Evolutionary conservation across 2,797 vertebrate species (phyloP), one percentile per base, ranked within the genome.

Genomic region (Denticeps clupeoides): DNA sequence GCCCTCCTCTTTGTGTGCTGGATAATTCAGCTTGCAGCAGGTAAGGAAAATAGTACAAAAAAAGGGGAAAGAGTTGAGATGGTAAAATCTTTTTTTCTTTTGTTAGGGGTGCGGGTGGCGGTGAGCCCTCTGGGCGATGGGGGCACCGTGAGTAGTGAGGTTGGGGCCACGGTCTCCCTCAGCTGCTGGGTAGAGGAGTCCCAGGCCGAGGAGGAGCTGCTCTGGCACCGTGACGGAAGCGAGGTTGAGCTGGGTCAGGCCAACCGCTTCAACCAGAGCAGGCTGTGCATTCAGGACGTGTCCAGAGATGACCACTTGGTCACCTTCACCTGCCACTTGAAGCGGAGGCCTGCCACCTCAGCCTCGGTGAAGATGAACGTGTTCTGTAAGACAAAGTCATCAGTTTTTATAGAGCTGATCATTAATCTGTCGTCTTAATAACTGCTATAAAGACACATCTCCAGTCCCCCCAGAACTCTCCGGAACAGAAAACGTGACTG

Each of bases 261-360:
- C 3, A 87, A 87, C 32, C 73, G 43, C 48, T 53, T 79, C 40
- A 84, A 82, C 16, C 4, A 59, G 61, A 87, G 83, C 33, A 68
- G 60, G 24, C 32, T 87, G 56, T 87, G 86, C 15, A 13, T 88
- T 5, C 63, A 55, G 18, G 59, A 74, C 0, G 51, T 84, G 56
- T 63, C 43, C 0, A 42, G 48, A 33, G 26, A 73, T 0, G 82
- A 87, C 57, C 19, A 85, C 0, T 72, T 74, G 0, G 66, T 80
- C 37, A 62, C 51, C 45, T 87, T 85, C 35, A 74, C 74, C 0
- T 87, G 84, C 70, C 66, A 2, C 53, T 52, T 87, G 45, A 67
- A 51, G 0, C 65, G 74, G 3, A 3, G 87, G 44, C 45, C 11
- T n/a, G 56, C 63, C 0, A 13, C 81, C 41, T 75, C 64, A 5